phyloP scores from a whole-genome alignment of 2,888 invertebrate species.

The Clepsis dumicolana region DNA sequence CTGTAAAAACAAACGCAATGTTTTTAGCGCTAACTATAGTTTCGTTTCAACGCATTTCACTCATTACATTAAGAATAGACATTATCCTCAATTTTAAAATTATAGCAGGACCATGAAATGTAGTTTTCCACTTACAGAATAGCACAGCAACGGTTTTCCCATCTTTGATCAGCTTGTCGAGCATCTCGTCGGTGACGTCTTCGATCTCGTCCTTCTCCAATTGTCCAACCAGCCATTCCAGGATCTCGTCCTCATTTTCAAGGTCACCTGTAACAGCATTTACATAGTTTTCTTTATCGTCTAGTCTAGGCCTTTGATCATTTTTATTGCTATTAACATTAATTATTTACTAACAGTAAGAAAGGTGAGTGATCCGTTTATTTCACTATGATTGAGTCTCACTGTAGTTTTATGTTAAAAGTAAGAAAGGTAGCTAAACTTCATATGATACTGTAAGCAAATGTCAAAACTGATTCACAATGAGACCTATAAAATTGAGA shows the following conservation, averaged over 20 bases:
- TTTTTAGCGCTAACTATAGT: too few relatives aligned
- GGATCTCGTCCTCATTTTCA: slow-evolving; percentile 94
- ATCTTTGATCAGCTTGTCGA: slow-evolving; percentile 95
- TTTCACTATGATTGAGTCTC: too few relatives aligned
- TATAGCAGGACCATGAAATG: not conserved
- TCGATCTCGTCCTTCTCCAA: slow-evolving; percentile 97
- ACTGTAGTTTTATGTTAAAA: not conserved
- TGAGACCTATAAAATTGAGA: slow-evolving; percentile 26
- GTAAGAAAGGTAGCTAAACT: not conserved
- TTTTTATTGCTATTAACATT: not conserved
- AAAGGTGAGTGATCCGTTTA: too few relatives aligned
- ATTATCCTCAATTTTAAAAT: not conserved
- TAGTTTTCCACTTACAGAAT: slow-evolving; percentile 90
- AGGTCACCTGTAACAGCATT: slow-evolving; percentile 87
- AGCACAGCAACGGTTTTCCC: slow-evolving; percentile 95
- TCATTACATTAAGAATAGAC: not conserved
- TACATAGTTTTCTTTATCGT: not conserved
- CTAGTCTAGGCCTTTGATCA: not conserved
- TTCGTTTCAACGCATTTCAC: not conserved
- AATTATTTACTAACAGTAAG: not conserved
- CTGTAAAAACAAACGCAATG: slow-evolving; percentile 74
- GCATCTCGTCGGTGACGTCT: slow-evolving; percentile 97
- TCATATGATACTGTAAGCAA: not conserved
- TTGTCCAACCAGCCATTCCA: slow-evolving; percentile 95
- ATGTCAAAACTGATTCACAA: slow-evolving; percentile 28